A percentile compares a stretch with the other conserved stretches of the same genome.
Evolutionary conservation across 1,140 invertebrate genomes (phyloP).

Genomic region (Neodiprion lecontei): DNA sequence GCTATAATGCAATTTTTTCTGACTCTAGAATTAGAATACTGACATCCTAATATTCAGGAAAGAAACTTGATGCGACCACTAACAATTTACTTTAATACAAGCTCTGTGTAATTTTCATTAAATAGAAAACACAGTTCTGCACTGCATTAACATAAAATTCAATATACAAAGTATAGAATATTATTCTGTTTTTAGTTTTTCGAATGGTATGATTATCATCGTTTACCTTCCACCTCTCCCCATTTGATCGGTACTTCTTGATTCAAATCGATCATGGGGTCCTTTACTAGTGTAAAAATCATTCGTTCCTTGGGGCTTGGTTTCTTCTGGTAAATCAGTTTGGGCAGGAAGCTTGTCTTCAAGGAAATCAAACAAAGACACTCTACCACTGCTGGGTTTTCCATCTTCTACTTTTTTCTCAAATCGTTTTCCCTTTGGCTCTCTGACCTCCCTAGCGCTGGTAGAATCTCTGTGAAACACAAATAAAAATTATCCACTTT

Average conservation of each 20-base stretch:
- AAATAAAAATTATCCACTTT: not conserved
- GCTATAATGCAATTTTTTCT: not conserved
- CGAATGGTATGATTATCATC: not conserved
- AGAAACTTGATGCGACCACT: not conserved
- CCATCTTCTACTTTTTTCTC: constrained; percentile 68
- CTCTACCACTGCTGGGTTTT: constrained; percentile 80
- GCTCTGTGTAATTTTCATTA: not conserved
- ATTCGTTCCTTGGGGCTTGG: constrained; percentile 33
- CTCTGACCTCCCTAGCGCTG: constrained; percentile 28
- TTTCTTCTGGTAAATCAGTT: constrained; percentile 42
- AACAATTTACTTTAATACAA: not conserved
- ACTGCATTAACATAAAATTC: not conserved
- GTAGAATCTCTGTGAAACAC: not conserved
- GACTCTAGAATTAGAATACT: not conserved
- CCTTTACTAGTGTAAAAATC: constrained; percentile 35
- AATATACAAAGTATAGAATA: not conserved
- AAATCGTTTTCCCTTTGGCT: constrained; percentile 50
- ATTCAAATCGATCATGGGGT: constrained; percentile 44
- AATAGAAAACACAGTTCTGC: not conserved
- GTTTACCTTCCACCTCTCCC: not conserved
- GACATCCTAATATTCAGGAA: not conserved
- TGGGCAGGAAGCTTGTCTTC: constrained; percentile 80
- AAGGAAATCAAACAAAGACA: constrained; percentile 87
- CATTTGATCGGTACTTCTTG: constrained; percentile 20
- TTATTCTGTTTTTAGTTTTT: not conserved